Base-by-base conservation (phyloP, 2,797 vertebrate species). In the Mustela erminea region DNA sequence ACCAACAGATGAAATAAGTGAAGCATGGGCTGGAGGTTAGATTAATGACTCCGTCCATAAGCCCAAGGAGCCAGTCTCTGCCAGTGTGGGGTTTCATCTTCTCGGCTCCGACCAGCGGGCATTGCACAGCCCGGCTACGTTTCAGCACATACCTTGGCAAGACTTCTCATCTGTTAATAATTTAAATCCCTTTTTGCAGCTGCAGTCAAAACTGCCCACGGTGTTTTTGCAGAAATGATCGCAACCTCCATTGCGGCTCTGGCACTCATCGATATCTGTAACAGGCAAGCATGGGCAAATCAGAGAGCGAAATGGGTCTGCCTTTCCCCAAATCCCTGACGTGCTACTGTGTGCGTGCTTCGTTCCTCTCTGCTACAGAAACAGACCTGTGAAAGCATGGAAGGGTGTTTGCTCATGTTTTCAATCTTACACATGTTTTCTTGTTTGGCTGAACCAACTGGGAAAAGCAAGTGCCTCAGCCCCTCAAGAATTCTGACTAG, bases 221-320 rank as follows among this genome's bases (percentile, higher is more conserved):
- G 99, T 99, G 99, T 99, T 99, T 98, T 99, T 99, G 98, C 99
- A 99, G 99, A 99, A 99, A 97, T 99, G 99, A 95, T 99, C 99
- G 27, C 99, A 99, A 41, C 99, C 99, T 70, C 99, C 99, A 0
- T 99, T 99, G 98, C 98, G 99, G 93, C 98, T 98, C 98, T 99
- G 99, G 92, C 99, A 99, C 97, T 99, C 99, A 43, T 99, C 99
- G 81, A 99, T 99, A 98, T 99, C 99, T 99, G 99, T 32, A 98
- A 98, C 12, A 97, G 92, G 95, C 97, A 95, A 98, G 84, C 52
- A 38, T 25, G 4, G 13, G 62, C 66, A 98, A 97, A 97, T 96
- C 96, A 98, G 85, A 94, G 91, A 92, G 92, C 46, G 1, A 77
- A n/a, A 62, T 56, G 54, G 72, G 84, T 58, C 94, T 81, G 3